Evolutionary conservation across 2,797 vertebrate genomes (phyloP).

Genomic region (Danio tinwini): DNA sequence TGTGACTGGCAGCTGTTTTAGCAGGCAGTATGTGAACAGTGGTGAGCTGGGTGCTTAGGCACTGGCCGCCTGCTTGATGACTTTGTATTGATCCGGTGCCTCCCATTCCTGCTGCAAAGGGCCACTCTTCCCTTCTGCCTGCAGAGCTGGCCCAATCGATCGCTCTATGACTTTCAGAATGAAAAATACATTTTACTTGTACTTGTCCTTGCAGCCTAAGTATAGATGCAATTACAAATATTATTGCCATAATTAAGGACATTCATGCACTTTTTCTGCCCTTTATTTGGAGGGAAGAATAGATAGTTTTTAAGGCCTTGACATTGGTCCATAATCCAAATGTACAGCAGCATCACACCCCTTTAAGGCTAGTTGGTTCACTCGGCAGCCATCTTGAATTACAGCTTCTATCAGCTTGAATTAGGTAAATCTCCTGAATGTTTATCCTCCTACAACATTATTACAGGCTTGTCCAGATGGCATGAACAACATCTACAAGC

Average conservation of each 20-base stretch:
- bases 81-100: conserved; percentile 56
- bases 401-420: not conserved
- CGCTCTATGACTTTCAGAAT: conserved; percentile 41
- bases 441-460: not conserved
- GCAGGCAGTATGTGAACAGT: conserved; percentile 38
- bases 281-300: not conserved
- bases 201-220: conserved; percentile 13
- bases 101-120: conserved; percentile 39
- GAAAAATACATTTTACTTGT: conserved; percentile 58
- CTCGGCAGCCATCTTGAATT: not conserved
- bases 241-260: not conserved
- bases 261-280: too few relatives aligned
- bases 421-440: too few relatives aligned
- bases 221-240: conserved; percentile 7
- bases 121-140: conserved; percentile 48
- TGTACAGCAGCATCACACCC: not conserved
- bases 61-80: conserved; percentile 57
- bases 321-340: not conserved
- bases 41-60: conserved; percentile 25
- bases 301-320: not conserved
- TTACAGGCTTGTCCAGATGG: not conserved
- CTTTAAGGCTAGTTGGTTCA: not conserved
- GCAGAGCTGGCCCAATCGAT: conserved; percentile 49
- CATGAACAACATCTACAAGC: not conserved
- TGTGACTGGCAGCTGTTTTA: conserved; percentile 47